Base-by-base conservation (phyloP, 2,113 vertebrate species). In the Amphiprion ocellaris region DNA sequence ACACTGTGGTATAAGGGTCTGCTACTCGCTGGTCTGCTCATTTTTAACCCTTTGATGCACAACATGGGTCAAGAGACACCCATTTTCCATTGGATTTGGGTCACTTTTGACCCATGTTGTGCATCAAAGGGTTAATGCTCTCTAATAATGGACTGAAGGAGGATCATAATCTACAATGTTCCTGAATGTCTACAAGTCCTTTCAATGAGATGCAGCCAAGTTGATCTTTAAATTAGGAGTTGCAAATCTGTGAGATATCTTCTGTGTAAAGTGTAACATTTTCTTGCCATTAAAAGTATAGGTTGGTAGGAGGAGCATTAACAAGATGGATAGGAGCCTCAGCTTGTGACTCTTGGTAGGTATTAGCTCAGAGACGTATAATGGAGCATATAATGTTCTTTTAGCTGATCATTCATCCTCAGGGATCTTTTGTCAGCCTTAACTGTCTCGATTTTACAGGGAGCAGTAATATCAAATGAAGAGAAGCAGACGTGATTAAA, bases 361-460 rank as follows among this genome's bases (percentile, higher is more conserved):
- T 72, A 81, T 84, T 83, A 77, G 67, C 70, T 75, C 58, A 63
- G 41, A 70, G 68, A 77, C 72, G 71, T 77, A 74, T 71, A 86
- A 84, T 61, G 53, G 74, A 55, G 53, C 52, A 73, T 87, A 81
- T 84, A 79, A 79, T 77, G 84, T 82, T 83, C 82, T 65, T 83
- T 79, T 64, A 68, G 30, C 46, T 60, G 78, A 73, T 85, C 72
- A 82, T 87, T 88, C 83, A 74, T 84, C 82, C 85, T 55, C 39
- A 16, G 77, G 68, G 77, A 83, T 79, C 77, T 81, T 85, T 87
- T 76, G 77, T 89, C 79, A 59, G 67, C 59, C 56, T 56, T 87
- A 85, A 90, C 87, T 87, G 56, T 79, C 53, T 69, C 23, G 2
- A 64, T 70, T 84, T 87, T 77, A 75, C 26, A 74, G 52, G 65